Conservation (phyloP, 2,888 invertebrate species). For the Parochlus steinenii region DNA sequence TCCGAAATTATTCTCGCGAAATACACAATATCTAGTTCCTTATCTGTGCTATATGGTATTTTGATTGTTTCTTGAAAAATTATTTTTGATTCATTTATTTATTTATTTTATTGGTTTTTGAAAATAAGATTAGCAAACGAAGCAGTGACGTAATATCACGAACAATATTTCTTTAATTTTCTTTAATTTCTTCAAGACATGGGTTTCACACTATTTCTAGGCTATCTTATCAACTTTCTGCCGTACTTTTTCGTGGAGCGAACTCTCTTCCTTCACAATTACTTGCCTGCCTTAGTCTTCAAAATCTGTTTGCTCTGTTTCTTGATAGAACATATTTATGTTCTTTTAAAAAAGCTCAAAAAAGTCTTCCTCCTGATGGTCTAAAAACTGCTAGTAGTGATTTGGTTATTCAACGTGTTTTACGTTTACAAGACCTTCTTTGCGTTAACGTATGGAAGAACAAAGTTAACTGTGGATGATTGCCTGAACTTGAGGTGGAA, state of each 20-base stretch:
- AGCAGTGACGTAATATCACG: too few species aligned
- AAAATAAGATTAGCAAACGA: too few species aligned
- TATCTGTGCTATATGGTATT: too few species aligned
- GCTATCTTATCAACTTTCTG: constrained; percentile 73
- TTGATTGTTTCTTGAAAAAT: too few species aligned
- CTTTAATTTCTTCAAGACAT: constrained; percentile 41
- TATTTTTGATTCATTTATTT: too few species aligned
- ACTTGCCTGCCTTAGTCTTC: constrained; percentile 78
- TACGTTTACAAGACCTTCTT: constrained; percentile 61
- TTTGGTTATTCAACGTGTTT: constrained; percentile 48
- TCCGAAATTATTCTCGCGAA: too few species aligned
- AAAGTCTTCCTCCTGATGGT: constrained; percentile 24
- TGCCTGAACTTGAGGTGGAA: constrained; percentile 68
- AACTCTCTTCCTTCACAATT: constrained; percentile 85
- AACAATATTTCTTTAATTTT: too few species aligned
- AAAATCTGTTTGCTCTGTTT: constrained; percentile 64
- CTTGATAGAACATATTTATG: constrained; percentile 57
- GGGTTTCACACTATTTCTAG: constrained; percentile 62
- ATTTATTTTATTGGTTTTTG: too few species aligned
- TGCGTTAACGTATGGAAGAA: constrained; percentile 66
- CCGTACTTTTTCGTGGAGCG: constrained; percentile 85
- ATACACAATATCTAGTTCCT: too few species aligned
- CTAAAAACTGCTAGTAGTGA: constrained; percentile 26
- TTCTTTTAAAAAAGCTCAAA: constrained; percentile 30
- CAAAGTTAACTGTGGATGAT: constrained; percentile 54